phyloP scores from a whole-genome alignment of 1,140 invertebrate species.

The Planococcus citri region DNA sequence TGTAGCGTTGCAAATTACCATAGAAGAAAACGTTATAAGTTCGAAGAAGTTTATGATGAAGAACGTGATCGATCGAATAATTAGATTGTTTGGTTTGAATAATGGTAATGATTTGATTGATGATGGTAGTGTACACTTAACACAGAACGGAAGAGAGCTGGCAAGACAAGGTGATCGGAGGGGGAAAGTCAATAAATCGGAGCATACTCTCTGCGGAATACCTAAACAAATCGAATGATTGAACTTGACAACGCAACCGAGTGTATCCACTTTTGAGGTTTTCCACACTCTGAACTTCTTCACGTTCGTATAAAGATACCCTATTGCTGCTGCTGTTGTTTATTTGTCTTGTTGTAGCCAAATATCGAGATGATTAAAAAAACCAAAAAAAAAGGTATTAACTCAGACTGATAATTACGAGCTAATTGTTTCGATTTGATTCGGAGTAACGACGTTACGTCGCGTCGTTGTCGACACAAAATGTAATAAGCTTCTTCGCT shows the following conservation, averaged over 20 bases:
- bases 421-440: slow-evolving; percentile 18
- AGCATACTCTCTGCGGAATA: background rate
- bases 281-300: background rate
- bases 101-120: background rate
- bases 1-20: background rate
- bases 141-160: too few relatives aligned
- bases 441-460: slow-evolving; percentile 2
- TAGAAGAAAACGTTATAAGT: too few relatives aligned
- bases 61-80: slow-evolving; percentile 11
- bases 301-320: too few relatives aligned
- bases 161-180: background rate
- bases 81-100: slow-evolving; percentile 18
- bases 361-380: too few relatives aligned
- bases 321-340: too few relatives aligned
- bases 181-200: background rate
- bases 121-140: background rate
- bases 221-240: slow-evolving; percentile 14
- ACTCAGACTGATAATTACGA: slow-evolving; percentile 15
- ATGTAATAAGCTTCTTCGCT: slow-evolving; percentile 20
- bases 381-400: background rate
- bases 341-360: too few relatives aligned
- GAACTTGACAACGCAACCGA: slow-evolving; percentile 12
- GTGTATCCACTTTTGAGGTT: slow-evolving; percentile 14
- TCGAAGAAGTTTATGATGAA: too few relatives aligned
- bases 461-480: background rate